phyloP scores from a whole-genome alignment of 2,797 vertebrate genomes.

The Adrianichthys oophorus region DNA sequence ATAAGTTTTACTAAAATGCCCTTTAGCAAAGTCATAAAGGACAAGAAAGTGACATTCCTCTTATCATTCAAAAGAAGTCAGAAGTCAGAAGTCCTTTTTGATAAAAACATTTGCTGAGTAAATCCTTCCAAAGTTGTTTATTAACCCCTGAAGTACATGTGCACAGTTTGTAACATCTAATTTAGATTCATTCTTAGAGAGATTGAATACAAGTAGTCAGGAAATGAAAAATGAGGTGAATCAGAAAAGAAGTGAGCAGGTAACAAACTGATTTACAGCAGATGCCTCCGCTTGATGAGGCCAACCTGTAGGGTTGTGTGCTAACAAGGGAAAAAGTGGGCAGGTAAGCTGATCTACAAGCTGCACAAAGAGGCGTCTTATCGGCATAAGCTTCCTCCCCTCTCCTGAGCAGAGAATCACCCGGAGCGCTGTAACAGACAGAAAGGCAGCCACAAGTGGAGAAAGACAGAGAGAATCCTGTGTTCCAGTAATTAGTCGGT shows the following conservation, averaged over 20 bases:
- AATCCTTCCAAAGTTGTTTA: too few species aligned
- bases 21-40: too few species aligned
- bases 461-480: slow-evolving; percentile 49
- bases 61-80: too few species aligned
- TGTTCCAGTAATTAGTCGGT: slow-evolving; percentile 74
- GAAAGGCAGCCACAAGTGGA: slow-evolving; percentile 28
- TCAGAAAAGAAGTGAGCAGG: slow-evolving; percentile 39
- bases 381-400: slow-evolving; percentile 44
- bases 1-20: too few species aligned
- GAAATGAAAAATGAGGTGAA: slow-evolving; percentile 46
- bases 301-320: slow-evolving; percentile 36
- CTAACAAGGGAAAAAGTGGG: slow-evolving; percentile 57
- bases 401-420: slow-evolving; percentile 50
- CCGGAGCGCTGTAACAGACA: slow-evolving; percentile 32
- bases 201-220: slow-evolving; percentile 29
- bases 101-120: too few species aligned
- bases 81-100: too few species aligned
- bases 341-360: slow-evolving; percentile 55
- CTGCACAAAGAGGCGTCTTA: slow-evolving; percentile 43
- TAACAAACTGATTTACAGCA: slow-evolving; percentile 42
- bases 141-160: too few species aligned
- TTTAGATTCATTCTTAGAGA: slow-evolving; percentile 34
- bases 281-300: slow-evolving; percentile 45
- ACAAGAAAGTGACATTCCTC: too few species aligned
- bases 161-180: slow-evolving; percentile 5